Base-by-base conservation (phyloP, 2,797 vertebrate species). In the Tragopan temminckii region DNA sequence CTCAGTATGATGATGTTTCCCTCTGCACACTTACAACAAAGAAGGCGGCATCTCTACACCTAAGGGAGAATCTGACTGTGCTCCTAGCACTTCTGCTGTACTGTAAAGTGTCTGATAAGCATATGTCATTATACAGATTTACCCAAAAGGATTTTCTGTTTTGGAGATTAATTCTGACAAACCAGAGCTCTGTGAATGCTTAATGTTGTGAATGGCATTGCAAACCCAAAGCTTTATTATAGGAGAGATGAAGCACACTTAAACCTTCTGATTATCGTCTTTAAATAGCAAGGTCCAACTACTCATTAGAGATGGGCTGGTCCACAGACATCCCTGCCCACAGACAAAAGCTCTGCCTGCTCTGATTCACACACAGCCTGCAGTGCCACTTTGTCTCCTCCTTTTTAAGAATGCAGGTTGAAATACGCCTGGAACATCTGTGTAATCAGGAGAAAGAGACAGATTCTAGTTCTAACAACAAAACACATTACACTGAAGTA, bases 271-370 rank as follows among this genome's bases (percentile, higher is more conserved):
- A 93, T 91, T 94, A 95, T 67, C 61, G 27, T 71, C 87, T 86
- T 77, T 79, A 93, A 94, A 95, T 79, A 84, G 77, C 67, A 95
- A 81, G 67, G 81, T 61, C 57, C 82, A 96, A 21, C 92, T 68
- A 33, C 46, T 89, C 91, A 84, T 95, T 94, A 92, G 36, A 76
- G 70, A 33, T 19, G 72, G 85, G 85, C 77, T 88, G 87, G 80
- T 48, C 79, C 72, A 59, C 57, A 85, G 76, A 48, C 78, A 29
- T 36, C 12, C 6, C 72, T 89, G 92, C 13, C 31, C 43, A 27
- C 58, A 80, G 62, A 42, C 52, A 58, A 75, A 78, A 46, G 21
- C 42, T 89, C 72, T 75, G 58, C 7, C 57, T 3, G 1, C 66
- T 71, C 58, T 9, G 35, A 79, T 67, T 72, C 79, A 63, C 16